Conservation (phyloP, 2,113 vertebrate species). For the Xenopus tropicalis region DNA sequence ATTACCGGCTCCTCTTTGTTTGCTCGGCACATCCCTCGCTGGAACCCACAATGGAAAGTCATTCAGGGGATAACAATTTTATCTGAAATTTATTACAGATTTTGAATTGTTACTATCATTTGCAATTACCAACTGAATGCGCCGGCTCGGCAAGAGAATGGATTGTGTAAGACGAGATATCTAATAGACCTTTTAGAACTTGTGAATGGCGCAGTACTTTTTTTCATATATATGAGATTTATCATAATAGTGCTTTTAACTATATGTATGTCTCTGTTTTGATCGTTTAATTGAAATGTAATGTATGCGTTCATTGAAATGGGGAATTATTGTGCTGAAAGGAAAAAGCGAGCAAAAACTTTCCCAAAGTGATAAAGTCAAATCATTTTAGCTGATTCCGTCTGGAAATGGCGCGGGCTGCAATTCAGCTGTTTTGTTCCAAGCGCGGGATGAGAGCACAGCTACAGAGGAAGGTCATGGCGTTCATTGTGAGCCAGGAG, state of each 20-base stretch:
- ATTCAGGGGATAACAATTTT: constrained; percentile 41
- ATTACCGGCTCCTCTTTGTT: constrained; percentile 34
- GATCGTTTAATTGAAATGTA: constrained; percentile 43
- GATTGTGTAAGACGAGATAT: constrained; percentile 29
- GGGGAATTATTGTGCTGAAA: constrained; percentile 9
- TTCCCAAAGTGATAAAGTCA: constrained; percentile 31
- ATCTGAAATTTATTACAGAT: constrained; percentile 40
- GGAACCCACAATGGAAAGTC: constrained; percentile 39
- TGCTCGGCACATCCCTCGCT: constrained; percentile 21
- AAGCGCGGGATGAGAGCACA: too few relatives aligned
- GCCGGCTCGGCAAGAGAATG: constrained; percentile 5
- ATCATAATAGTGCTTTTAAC: constrained; percentile 36
- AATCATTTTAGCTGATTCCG: constrained; percentile 32
- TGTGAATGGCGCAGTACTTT: constrained; percentile 21
- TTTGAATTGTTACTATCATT: constrained; percentile 43
- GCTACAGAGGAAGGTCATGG: background rate
- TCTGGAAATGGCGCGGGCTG: constrained; percentile 2
- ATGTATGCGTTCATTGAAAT: constrained; percentile 40
- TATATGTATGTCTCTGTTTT: constrained; percentile 29
- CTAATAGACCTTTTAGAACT: constrained; percentile 43
- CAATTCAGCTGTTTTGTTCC: background rate
- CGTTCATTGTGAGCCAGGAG: background rate
- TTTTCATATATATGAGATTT: background rate
- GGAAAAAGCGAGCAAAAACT: constrained; percentile 35
- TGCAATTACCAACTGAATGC: constrained; percentile 39